Evolutionary conservation across 2,113 vertebrate genomes (phyloP), one percentile per base, ranked within the genome.

Genomic region (Platichthys stellatus): DNA sequence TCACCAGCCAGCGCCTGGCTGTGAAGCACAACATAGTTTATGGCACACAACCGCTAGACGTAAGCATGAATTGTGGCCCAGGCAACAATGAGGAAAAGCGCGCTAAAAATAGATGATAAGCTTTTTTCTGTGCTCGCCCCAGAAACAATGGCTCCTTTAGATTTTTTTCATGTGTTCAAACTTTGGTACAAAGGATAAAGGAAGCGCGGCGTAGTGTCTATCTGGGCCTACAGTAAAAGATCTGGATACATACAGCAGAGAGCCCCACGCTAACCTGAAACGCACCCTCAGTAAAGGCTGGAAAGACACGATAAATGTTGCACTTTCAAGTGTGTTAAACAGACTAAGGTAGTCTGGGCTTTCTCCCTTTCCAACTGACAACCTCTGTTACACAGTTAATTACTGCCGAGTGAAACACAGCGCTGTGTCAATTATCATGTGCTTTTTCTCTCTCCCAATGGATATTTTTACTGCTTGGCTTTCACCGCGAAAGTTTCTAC

Each of bases 61-160:
- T 61, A 77, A 78, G 84, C 86, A 79, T 82, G 85, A 87, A 87
- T 82, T 80, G 85, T 82, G 78, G 87, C 86, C 81, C 88, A 86
- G 86, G 86, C 90, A 89, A 88, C 92, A 82, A 90, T 72, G 80
- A 88, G 83, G 82, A 82, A 70, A 86, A 56, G 82, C 12, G 47
- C 73, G 71, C 90, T 92, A 93, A 92, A 92, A 92, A 92, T 93
- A 93, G 90, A 88, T 62, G 78, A 82, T 85, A 87, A 76, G 87
- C 80, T 83, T 61, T 80, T 28, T 80, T 86, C 77, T 69, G 62
- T 51, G 23, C 75, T 89, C 78, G 80, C 69, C 84, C 88, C 79
- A 88, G 90, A 88, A 92, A 93, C 86, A 91, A 89, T 86, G 75
- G 84, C 78, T 86, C 14, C 74, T 54, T 85, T 86, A 82, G 78